phyloP scores from a whole-genome alignment of 2,113 vertebrate genomes.

The Notothenia coriiceps region DNA sequence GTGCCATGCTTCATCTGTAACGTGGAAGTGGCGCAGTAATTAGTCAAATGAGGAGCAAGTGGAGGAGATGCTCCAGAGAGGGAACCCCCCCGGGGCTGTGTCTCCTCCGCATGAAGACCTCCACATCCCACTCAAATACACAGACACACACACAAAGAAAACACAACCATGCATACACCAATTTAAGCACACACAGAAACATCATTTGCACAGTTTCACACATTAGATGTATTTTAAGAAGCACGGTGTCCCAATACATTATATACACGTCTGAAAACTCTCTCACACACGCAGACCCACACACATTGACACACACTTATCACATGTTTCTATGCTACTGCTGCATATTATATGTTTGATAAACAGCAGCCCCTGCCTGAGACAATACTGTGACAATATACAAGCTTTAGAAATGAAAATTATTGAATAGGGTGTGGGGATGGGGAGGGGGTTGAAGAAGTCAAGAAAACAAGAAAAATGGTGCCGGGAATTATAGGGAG shows the following conservation, averaged over 20 bases:
- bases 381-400: conserved; percentile 59
- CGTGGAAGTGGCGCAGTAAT: conserved; percentile 78
- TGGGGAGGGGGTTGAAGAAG: conserved; percentile 14
- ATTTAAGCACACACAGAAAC: conserved; percentile 39
- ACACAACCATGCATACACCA: conserved; percentile 49
- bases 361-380: conserved; percentile 44
- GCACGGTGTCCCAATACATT: conserved; percentile 16
- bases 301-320: conserved; percentile 21
- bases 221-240: conserved; percentile 43
- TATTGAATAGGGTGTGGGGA: conserved; percentile 33
- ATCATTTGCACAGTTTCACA: conserved; percentile 50
- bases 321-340: conserved; percentile 22
- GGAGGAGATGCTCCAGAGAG: conserved; percentile 57
- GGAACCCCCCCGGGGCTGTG: conserved; percentile 58
- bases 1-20: conserved; percentile 79
- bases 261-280: conserved; percentile 9
- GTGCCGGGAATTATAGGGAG: conserved; percentile 53
- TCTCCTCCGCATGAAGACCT: conserved; percentile 68
- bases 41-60: conserved; percentile 78
- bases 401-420: conserved; percentile 44
- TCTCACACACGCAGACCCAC: no score
- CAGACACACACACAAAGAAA: conserved; percentile 17
- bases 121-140: conserved; percentile 56
- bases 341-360: conserved; percentile 60
- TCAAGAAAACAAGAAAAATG: conserved; percentile 59